Evolutionary conservation across 2,888 invertebrate genomes (phyloP), one percentile per base, ranked within the genome.

Genomic region (Drosophila pullipes): DNA sequence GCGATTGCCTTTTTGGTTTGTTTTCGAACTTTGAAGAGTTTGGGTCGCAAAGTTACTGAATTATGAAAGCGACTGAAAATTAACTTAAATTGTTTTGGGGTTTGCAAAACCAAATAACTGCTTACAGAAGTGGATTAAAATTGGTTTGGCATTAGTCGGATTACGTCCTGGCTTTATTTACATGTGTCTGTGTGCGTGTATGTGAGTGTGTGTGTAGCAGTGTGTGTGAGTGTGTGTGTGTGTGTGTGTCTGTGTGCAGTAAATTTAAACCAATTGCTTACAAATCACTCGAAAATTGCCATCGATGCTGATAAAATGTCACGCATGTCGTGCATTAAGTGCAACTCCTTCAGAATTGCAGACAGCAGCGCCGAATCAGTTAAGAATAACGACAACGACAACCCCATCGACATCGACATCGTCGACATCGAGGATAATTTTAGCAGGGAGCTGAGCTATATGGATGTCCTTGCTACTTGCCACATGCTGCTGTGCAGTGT

Each of bases 261-360:
- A 83, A 76, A 81, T 81, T 84, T 62, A 54, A 60, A 58, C 49
- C 76, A 85, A 85, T 88, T 88, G 89, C 76, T 90, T 80, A 85
- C 89, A 88, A 85, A 90, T 85, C 85, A 88, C 83, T 90, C 65
- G 89, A 88, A 85, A 90, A 85, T 78, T 88, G 81, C 76, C 89
- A 76, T 77, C 79, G 67, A 71, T 37, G 54, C 74, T 74, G 80
- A 78, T 78, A 82, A 85, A 82, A 63, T 55, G 66, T 80, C 83
- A 76, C 78, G 74, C 85, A 85, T 87, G 88, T 71, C 62, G 70
- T 60, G 67, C 78, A 77, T 79, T 82, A 84, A 85, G 87, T 81
- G 84, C 82, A 76, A 66, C 68, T 80, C 54, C 62, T 66, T 60
- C 58, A 67, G 59, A 60, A 52, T 53, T 41, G 61, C 63, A 55